A percentile compares a stretch with the other conserved stretches of the same genome.
These are phyloP conservation scores for Misgurnus anguillicaudatus DNA, from an alignment of 2,113 vertebrate genomes.

Conservation along the genomic window DNA sequence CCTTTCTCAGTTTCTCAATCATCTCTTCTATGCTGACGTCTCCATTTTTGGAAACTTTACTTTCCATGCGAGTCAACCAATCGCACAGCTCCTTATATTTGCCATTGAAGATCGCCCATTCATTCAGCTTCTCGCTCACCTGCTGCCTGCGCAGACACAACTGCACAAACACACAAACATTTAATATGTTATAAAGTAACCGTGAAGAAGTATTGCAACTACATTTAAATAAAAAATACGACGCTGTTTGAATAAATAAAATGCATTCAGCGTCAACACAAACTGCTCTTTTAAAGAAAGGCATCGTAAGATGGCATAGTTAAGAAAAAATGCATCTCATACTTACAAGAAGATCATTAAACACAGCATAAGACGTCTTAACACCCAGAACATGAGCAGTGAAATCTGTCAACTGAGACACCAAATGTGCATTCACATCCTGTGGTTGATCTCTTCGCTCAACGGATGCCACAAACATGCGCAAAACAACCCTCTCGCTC, in stretches of 20 bases:
- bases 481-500: conserved; percentile 38
- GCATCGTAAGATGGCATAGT: neutral
- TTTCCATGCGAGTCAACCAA: conserved; percentile 96
- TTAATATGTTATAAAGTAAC: neutral
- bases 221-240: neutral
- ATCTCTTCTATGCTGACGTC: conserved; percentile 98
- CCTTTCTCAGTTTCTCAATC: conserved; percentile 97
- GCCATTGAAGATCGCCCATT: conserved; percentile 92
- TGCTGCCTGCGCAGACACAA: conserved; percentile 86
- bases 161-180: conserved; percentile 67
- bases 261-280: too few species aligned
- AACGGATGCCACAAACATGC: conserved; percentile 65
- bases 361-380: neutral
- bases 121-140: conserved; percentile 87
- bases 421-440: conserved; percentile 59
- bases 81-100: conserved; percentile 95
- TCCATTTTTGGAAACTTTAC: conserved; percentile 93
- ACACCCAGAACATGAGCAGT: neutral
- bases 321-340: neutral
- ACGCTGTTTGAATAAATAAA: too few species aligned
- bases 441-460: conserved; percentile 57
- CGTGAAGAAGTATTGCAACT: neutral
- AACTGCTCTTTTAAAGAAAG: neutral
- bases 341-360: neutral
- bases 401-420: conserved; percentile 9